Evolutionary conservation across 2,888 invertebrate genomes (phyloP).

Genomic region (Rhingia campestris): DNA sequence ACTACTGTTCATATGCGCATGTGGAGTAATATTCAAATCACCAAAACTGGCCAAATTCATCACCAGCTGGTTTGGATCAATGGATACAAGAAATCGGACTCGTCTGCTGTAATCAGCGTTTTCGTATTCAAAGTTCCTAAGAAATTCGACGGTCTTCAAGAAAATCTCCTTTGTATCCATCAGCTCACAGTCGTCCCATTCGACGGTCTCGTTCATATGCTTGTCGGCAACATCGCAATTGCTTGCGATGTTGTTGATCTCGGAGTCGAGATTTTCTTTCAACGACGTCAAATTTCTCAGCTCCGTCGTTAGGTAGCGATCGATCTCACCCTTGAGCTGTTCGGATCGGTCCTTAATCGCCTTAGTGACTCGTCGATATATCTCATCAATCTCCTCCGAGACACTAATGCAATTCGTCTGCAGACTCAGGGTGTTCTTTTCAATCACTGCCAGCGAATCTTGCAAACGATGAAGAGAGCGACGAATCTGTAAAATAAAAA

Average conservation of each 20-base stretch:
- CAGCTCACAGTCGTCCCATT: conserved; percentile 96
- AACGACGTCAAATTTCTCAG: conserved; percentile 92
- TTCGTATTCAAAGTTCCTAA: conserved; percentile 97
- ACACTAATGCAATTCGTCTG: conserved; percentile 95
- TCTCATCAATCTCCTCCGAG: conserved; percentile 96
- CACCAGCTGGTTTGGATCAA: conserved; percentile 95
- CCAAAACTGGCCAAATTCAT: conserved; percentile 94
- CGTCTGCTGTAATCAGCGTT: conserved; percentile 93
- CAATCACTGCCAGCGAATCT: conserved; percentile 91
- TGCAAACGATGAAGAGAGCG: conserved; percentile 94
- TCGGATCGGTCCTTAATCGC: conserved; percentile 95
- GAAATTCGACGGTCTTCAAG: conserved; percentile 96
- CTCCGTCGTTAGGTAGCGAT: conserved; percentile 95
- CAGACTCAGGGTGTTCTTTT: conserved; percentile 93
- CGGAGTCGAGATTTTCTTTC: conserved; percentile 96
- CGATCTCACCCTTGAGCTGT: conserved; percentile 93
- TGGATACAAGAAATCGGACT: conserved; percentile 93
- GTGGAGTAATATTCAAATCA: conserved; percentile 91
- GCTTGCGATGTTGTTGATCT: conserved; percentile 96
- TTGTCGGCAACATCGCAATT: conserved; percentile 98
- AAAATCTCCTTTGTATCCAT: conserved; percentile 98
- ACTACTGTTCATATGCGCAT: conserved; percentile 82
- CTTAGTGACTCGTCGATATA: conserved; percentile 92
- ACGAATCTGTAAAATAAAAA: conserved; percentile 84
- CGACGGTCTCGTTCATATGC: conserved; percentile 94